phyloP scores from a whole-genome alignment of 2,113 vertebrate genomes.

The Hypomesus transpacificus region DNA sequence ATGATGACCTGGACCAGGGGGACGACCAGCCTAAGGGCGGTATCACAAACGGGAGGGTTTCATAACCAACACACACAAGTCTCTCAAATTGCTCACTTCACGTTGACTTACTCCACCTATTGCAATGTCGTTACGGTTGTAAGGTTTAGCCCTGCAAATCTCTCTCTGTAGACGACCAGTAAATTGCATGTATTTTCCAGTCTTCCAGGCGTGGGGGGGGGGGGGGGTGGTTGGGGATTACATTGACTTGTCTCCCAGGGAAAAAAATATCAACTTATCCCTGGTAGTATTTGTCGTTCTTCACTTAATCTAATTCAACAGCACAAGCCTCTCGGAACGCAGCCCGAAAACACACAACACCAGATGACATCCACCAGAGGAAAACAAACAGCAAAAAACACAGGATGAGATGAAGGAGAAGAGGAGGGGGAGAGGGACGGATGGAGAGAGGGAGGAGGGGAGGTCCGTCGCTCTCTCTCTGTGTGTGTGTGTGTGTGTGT shows the following conservation, averaged over 20 bases:
- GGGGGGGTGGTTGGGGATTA: slow-evolving; percentile 39
- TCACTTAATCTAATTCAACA: slow-evolving; percentile 61
- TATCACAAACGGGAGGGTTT: slow-evolving; percentile 7
- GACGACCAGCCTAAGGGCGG: no score
- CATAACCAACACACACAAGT: not conserved
- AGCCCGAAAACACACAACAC: slow-evolving; percentile 45
- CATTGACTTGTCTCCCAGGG: slow-evolving; percentile 46
- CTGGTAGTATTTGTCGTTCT: slow-evolving; percentile 63
- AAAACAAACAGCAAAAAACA: slow-evolving; percentile 47
- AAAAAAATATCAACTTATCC: slow-evolving; percentile 56
- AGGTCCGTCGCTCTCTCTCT: no score
- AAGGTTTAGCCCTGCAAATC: slow-evolving; percentile 31
- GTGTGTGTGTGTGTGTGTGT: no score
- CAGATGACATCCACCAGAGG: slow-evolving; percentile 42
- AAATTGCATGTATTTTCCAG: slow-evolving; percentile 30
- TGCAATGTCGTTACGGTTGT: no score
- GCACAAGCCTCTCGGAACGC: slow-evolving; percentile 52
- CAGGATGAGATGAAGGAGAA: slow-evolving; percentile 8
- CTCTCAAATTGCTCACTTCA: no score
- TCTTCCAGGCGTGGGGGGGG: slow-evolving; percentile 18
- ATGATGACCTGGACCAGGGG: not conserved
- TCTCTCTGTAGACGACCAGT: slow-evolving; percentile 49
- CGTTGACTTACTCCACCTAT: no score
- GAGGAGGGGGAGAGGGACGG: slow-evolving; percentile 21
- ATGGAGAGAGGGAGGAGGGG: not conserved